A percentile compares a stretch with the other conserved stretches of the same genome.
These are phyloP conservation scores for Pollicipes pollicipes DNA, from an alignment of 1,140 invertebrate genomes.

Conservation along the genomic window DNA sequence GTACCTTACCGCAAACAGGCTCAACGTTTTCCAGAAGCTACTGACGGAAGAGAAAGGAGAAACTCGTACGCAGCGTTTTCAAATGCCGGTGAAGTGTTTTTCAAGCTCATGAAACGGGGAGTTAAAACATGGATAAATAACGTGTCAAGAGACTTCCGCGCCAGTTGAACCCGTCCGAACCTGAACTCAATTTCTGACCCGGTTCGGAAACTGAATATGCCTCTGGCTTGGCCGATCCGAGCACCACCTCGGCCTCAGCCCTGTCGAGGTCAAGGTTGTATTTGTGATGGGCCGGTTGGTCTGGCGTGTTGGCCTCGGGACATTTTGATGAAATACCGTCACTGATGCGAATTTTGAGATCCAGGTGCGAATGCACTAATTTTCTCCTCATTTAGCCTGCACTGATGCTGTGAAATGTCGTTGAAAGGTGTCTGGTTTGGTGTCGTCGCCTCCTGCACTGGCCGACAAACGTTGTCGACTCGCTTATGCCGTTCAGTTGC, in stretches of 20 bases:
- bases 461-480: too few relatives aligned
- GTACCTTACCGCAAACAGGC: neutral
- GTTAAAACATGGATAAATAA: neutral
- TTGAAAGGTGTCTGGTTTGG: too few relatives aligned
- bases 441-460: too few relatives aligned
- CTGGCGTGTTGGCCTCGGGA: too few relatives aligned
- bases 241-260: too few relatives aligned
- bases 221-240: neutral
- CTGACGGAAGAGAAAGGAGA: neutral
- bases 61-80: neutral
- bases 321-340: too few relatives aligned
- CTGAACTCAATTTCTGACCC: neutral
- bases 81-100: neutral
- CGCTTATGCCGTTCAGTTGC: too few relatives aligned
- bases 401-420: too few relatives aligned
- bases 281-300: neutral
- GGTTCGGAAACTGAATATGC: neutral
- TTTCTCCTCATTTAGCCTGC: too few relatives aligned
- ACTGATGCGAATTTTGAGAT: too few relatives aligned
- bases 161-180: neutral
- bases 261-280: neutral
- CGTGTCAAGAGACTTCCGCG: neutral
- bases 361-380: too few relatives aligned
- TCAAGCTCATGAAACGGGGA: neutral
- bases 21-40: neutral